A percentile compares a stretch with the other conserved stretches of the same genome.
These are phyloP conservation scores for Lophura nycthemera DNA, from an alignment of 2,113 vertebrate species.

Conservation along the genomic window DNA sequence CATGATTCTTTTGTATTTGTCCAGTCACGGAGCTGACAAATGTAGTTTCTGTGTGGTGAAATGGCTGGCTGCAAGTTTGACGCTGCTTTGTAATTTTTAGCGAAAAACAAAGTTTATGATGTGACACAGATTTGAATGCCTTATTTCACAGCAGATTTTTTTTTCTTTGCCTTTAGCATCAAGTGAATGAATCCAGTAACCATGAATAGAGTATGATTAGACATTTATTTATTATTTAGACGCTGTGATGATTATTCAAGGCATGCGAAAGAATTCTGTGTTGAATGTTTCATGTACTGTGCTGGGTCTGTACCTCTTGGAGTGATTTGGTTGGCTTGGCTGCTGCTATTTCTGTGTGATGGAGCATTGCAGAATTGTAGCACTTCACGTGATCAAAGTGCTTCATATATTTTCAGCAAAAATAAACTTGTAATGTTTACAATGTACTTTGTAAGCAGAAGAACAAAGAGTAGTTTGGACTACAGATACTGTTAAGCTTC, in stretches of 20 bases:
- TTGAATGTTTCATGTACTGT: neutral
- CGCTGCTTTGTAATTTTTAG: neutral
- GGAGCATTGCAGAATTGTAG: neutral
- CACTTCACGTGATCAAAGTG: neutral
- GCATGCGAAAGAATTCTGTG: neutral
- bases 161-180: neutral
- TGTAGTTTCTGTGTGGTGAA: neutral
- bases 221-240: neutral
- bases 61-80: neutral
- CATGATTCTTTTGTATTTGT: neutral
- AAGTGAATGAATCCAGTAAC: neutral
- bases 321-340: neutral
- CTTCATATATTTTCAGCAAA: neutral
- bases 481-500: neutral
- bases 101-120: neutral
- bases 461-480: neutral
- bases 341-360: neutral
- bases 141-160: neutral
- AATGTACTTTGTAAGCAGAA: neutral
- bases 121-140: neutral
- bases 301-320: neutral
- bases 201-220: neutral
- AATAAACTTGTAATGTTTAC: neutral
- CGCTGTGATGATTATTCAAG: rapidly evolving
- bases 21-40: neutral